Evolutionary conservation across 2,113 vertebrate genomes (phyloP), one percentile per base, ranked within the genome.

Genomic region (Brachionichthys hirsutus): DNA sequence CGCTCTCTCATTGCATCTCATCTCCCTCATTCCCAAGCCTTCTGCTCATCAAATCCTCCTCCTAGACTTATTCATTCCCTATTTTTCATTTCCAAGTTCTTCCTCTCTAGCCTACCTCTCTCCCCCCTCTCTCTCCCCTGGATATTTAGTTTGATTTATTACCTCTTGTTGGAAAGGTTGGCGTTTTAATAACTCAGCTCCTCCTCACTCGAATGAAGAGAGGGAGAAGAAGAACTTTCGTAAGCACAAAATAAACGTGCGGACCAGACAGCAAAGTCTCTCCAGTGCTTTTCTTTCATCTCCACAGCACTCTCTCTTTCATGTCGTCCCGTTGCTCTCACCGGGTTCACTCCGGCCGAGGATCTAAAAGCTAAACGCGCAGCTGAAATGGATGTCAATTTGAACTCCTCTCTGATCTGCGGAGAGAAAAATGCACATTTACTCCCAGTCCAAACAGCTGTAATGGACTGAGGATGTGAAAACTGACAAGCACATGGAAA

Each of bases 151-250:
- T 89, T 90, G 90, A 91, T 91, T 91, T 90, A 91, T 91, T 89
- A 79, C 88, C 70, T 90, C 87, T 87, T 84, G 89, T 90, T 89
- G 89, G 89, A 90, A 89, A 89, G 86, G 85, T 82, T 91, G 91
- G 87, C 85, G 80, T 92, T 91, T 91, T 90, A 91, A 91, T 91
- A 91, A 92, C 88, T 91, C 90, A 92, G 88, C 76, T 89, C 79
- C 81, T 91, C 83, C 85, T 86, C 83, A 65, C 62, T 67, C 73
- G 65, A 87, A 85, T 46, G 57, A 53, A 71, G 67, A 82, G 81
- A 40, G 54, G 50, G 70, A 71, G 46, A 80, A 73, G 87, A 85
- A 82, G 75, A 87, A 89, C 78, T 85, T 87, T 75, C 75, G 85
- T 89, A 90, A 90, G 87, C 85, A 90, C 79, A 90, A 92, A 91